Evolutionary conservation across 2,888 invertebrate species (phyloP).

Genomic region (Rhagium mordax): DNA sequence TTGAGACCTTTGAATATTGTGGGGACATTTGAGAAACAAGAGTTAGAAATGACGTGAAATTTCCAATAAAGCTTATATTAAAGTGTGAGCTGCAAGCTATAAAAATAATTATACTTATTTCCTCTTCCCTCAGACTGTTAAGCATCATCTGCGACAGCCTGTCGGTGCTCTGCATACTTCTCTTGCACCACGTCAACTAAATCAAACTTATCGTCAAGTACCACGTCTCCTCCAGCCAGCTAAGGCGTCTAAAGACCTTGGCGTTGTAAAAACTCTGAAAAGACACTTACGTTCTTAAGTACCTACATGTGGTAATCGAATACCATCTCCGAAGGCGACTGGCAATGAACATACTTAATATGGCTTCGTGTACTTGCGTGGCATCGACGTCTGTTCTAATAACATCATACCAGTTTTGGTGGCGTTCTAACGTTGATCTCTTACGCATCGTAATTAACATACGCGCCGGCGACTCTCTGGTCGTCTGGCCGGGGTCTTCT

Average conservation of each 20-base stretch:
- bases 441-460: slow-evolving; percentile 27
- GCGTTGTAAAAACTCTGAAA: neutral
- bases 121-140: too few relatives aligned
- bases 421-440: slow-evolving; percentile 8
- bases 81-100: too few relatives aligned
- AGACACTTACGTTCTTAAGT: neutral
- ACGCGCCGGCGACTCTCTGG: slow-evolving; percentile 21
- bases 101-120: too few relatives aligned
- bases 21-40: too few relatives aligned
- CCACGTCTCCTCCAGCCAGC: neutral
- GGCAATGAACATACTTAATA: neutral
- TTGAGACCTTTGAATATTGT: too few relatives aligned
- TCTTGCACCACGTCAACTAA: neutral
- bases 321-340: neutral
- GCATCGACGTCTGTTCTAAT: neutral
- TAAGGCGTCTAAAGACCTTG: neutral
- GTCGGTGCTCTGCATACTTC: neutral
- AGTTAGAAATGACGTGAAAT: too few relatives aligned
- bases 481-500: slow-evolving; percentile 29
- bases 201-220: neutral
- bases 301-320: neutral
- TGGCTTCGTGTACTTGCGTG: neutral
- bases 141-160: too few relatives aligned
- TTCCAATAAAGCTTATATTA: too few relatives aligned
- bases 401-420: slow-evolving; percentile 13